These are phyloP conservation scores for Telmatochromis bifrenatus DNA, from an alignment of 2,113 vertebrate genomes.

Conservation along the genomic window DNA sequence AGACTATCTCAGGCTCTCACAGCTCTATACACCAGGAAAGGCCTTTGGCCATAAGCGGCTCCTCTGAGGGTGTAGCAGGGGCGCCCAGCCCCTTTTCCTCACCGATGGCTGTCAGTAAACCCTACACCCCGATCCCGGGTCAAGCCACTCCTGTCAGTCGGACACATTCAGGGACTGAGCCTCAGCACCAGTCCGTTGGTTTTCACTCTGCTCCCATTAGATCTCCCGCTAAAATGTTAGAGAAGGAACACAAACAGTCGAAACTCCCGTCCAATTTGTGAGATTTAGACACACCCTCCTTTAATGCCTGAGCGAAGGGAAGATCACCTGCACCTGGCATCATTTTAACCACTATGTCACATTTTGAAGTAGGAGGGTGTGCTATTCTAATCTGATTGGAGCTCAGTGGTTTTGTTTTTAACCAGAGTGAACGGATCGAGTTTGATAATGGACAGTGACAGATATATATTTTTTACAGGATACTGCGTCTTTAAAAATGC, in stretches of 20 bases:
- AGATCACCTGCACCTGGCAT: background rate
- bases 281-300: slow-evolving; percentile 68
- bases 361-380: slow-evolving; percentile 49
- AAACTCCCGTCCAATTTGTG: slow-evolving; percentile 94
- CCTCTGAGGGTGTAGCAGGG: slow-evolving; percentile 60
- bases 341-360: slow-evolving; percentile 14
- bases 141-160: slow-evolving; percentile 78
- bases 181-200: slow-evolving; percentile 45
- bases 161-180: slow-evolving; percentile 80
- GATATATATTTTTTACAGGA: slow-evolving; percentile 31
- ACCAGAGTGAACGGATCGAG: slow-evolving; percentile 28
- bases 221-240: slow-evolving; percentile 63
- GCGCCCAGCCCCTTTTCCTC: slow-evolving; percentile 66
- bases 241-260: slow-evolving; percentile 77
- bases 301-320: slow-evolving; percentile 6
- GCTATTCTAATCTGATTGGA: slow-evolving; percentile 21
- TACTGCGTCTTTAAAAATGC: slow-evolving; percentile 40
- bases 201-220: slow-evolving; percentile 12
- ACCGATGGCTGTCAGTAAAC: slow-evolving; percentile 70
- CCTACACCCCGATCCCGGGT: slow-evolving; percentile 73
- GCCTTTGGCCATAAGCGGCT: slow-evolving; percentile 69
- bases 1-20: slow-evolving; percentile 88
- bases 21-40: slow-evolving; percentile 80
- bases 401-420: slow-evolving; percentile 38
- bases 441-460: background rate